These are phyloP conservation scores for Tonatia bakeri DNA, from an alignment of 2,113 vertebrate species.

Conservation along the genomic window DNA sequence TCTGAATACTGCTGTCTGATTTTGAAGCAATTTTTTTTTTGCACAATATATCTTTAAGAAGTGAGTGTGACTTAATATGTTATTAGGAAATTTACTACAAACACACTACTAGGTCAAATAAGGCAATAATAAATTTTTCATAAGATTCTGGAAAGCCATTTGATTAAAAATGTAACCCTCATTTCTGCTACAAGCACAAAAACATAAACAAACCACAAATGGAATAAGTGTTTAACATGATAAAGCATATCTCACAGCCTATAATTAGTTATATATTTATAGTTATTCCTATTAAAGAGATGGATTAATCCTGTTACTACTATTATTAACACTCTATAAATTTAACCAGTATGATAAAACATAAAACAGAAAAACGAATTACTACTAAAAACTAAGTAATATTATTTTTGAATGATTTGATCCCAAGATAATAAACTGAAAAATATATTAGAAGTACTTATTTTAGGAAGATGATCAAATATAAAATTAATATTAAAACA, in stretches of 20 bases:
- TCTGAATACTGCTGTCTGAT: background rate
- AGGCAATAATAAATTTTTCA: background rate
- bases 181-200: background rate
- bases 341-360: slow-evolving; percentile 10
- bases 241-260: background rate
- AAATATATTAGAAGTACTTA: background rate
- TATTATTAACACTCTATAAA: background rate
- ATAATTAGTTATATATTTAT: background rate
- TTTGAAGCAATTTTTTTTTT: background rate
- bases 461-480: background rate
- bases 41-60: background rate
- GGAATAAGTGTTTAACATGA: background rate
- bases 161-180: slow-evolving; percentile 16
- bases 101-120: background rate
- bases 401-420: background rate
- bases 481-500: background rate
- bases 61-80: background rate
- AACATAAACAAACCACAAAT: background rate
- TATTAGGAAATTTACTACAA: background rate
- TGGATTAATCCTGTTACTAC: background rate
- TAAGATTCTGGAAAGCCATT: background rate
- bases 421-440: background rate
- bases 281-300: background rate
- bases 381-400: background rate
- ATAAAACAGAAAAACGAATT: background rate